Conservation (phyloP, 1,140 invertebrate species). For the Riptortus pedestris region DNA sequence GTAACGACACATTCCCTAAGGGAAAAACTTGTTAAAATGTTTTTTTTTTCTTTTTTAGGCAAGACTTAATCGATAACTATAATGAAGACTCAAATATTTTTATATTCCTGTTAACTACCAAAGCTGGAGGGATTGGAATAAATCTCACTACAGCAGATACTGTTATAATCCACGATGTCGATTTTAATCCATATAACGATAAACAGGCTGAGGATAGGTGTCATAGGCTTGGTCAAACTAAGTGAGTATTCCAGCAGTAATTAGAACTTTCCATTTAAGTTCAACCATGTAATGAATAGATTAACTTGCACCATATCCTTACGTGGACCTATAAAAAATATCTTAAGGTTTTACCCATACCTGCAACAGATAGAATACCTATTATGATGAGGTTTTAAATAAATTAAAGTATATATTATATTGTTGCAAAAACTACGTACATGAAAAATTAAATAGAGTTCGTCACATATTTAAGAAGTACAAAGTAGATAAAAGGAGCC, state of each 20-base stretch:
- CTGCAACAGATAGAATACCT: constrained; percentile 12
- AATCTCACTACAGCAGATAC: constrained; percentile 89
- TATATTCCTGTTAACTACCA: constrained; percentile 72
- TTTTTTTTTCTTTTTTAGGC: constrained; percentile 41
- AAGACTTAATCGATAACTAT: constrained; percentile 68
- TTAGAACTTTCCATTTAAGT: background rate
- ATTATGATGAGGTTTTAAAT: too few relatives aligned
- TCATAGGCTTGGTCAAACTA: constrained; percentile 86
- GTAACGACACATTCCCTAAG: too few relatives aligned
- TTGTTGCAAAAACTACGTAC: too few relatives aligned
- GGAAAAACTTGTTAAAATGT: too few relatives aligned
- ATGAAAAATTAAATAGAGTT: too few relatives aligned
- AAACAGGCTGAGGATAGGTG: constrained; percentile 95
- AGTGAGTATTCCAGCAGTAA: constrained; percentile 43
- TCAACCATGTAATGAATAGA: background rate
- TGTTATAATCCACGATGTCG: constrained; percentile 90
- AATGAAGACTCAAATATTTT: constrained; percentile 62
- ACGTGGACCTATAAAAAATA: constrained; percentile 15
- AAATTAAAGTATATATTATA: too few relatives aligned
- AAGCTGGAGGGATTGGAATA: constrained; percentile 79
- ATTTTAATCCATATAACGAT: constrained; percentile 96
- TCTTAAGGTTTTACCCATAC: constrained; percentile 14
- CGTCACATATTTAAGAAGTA: too few relatives aligned
- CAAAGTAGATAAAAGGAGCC: too few relatives aligned
- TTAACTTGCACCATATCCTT: constrained; percentile 4